phyloP scores from a whole-genome alignment of 2,888 invertebrate genomes.

The Dascillus cervinus region DNA sequence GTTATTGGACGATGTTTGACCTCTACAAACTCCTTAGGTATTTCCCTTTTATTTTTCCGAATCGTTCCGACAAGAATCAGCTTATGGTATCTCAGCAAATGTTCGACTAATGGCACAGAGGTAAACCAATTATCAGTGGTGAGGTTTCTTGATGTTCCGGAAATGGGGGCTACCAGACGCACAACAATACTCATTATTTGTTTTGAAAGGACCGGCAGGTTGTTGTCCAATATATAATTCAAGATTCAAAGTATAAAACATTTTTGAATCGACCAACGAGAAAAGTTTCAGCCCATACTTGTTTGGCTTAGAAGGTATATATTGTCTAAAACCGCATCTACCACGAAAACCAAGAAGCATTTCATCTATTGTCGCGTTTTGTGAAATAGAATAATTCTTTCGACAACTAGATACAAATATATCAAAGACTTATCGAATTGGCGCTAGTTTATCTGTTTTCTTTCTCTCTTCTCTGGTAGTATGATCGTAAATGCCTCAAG shows the following conservation, averaged over 20 bases:
- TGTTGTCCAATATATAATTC: slow-evolving; percentile 20
- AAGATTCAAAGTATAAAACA: slow-evolving; percentile 20
- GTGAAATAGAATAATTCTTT: too few species aligned
- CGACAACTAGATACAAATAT: slow-evolving; percentile 1
- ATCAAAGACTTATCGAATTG: slow-evolving; percentile 1
- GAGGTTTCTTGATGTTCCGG: slow-evolving; percentile 9
- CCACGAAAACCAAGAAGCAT: slow-evolving; percentile 22
- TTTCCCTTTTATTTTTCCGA: slow-evolving; percentile 12
- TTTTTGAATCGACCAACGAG: slow-evolving; percentile 23
- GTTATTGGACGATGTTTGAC: slow-evolving; percentile 4
- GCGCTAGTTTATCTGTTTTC: slow-evolving; percentile 2
- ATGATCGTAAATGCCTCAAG: slow-evolving; percentile 1
- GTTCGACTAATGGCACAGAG: slow-evolving; percentile 1
- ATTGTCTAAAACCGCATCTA: slow-evolving; percentile 23
- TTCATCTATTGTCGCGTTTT: slow-evolving; percentile 25
- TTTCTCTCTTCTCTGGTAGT: neutral
- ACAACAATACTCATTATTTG: slow-evolving; percentile 8
- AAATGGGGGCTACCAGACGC: slow-evolving; percentile 7
- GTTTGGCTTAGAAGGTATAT: slow-evolving; percentile 27
- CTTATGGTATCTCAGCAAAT: slow-evolving; percentile 7
- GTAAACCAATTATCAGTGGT: slow-evolving; percentile 15
- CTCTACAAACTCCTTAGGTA: slow-evolving; percentile 7
- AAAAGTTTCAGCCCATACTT: slow-evolving; percentile 26
- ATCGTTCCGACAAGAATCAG: slow-evolving; percentile 11
- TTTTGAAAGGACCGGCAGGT: slow-evolving; percentile 13